Evolutionary conservation across 2,797 vertebrate genomes (phyloP).

Genomic region (Tarsius wallacei): DNA sequence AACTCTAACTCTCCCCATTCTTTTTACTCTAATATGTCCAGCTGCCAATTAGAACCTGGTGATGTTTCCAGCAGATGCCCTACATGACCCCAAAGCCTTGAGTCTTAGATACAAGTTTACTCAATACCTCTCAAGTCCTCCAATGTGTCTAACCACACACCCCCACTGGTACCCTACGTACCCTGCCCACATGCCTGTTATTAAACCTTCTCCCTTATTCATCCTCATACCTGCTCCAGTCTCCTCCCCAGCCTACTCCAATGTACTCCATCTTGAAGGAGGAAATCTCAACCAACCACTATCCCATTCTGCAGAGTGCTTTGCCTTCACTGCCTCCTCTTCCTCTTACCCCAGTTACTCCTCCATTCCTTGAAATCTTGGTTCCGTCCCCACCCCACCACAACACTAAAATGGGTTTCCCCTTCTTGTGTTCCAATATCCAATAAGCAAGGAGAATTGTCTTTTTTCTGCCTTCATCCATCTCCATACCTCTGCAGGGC

Average conservation of each 20-base stretch:
- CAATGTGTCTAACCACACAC: not conserved
- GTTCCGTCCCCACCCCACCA: not conserved
- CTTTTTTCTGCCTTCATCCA: not conserved
- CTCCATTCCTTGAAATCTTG: not conserved
- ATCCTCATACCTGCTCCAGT: not conserved
- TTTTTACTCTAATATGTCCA: not conserved
- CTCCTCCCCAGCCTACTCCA: too few species aligned
- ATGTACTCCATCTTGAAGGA: not conserved
- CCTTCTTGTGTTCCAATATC: not conserved
- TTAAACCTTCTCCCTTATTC: not conserved
- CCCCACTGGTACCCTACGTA: too few species aligned
- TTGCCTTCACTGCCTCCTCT: not conserved
- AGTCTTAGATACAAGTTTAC: not conserved
- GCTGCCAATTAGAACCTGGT: not conserved
- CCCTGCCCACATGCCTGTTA: not conserved
- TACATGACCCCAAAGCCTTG: not conserved
- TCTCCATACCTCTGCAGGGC: rapidly evolving
- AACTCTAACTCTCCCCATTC: not conserved
- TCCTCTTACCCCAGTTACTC: not conserved
- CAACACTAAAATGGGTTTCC: not conserved
- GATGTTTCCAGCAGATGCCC: not conserved
- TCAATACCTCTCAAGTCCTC: too few species aligned
- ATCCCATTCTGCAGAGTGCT: not conserved
- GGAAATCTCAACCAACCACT: too few species aligned
- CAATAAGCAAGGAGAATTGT: not conserved